Conservation (phyloP, 2,113 vertebrate genomes). For the Vireo altiloquus region DNA sequence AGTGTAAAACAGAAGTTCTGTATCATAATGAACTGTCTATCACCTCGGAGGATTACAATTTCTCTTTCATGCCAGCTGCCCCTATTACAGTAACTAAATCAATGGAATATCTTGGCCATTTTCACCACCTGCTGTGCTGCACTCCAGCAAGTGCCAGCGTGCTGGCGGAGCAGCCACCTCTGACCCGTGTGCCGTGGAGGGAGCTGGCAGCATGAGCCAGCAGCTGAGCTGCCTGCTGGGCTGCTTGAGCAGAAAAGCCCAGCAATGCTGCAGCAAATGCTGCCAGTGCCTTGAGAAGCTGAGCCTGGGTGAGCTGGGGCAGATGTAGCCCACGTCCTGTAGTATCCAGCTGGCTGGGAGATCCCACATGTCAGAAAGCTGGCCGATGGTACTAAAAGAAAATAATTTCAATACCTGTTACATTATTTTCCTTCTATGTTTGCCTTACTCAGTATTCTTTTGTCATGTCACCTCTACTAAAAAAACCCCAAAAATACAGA, state of each 20-base stretch:
- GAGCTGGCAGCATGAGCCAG: neutral
- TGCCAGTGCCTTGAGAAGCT: neutral
- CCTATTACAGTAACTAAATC: neutral
- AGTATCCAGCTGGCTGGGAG: neutral
- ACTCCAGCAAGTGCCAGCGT: neutral
- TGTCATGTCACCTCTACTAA: neutral
- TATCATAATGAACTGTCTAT: neutral
- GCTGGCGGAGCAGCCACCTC: neutral
- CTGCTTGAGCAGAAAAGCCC: neutral
- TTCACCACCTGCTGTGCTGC: neutral
- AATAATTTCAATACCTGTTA: neutral
- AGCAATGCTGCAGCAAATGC: neutral
- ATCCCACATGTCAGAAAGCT: neutral
- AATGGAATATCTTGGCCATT: neutral
- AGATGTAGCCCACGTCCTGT: too few species aligned
- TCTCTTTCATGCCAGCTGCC: neutral
- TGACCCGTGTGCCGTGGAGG: fast-evolving
- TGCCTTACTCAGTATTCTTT: neutral
- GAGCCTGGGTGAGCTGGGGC: neutral
- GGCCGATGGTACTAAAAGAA: neutral
- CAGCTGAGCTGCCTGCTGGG: neutral
- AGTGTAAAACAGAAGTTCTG: neutral
- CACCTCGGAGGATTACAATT: neutral
- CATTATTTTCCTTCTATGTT: neutral
- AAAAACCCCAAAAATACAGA: neutral